Evolutionary conservation across 2,888 invertebrate genomes (phyloP).

Genomic region (Drosophila neotestacea): DNA sequence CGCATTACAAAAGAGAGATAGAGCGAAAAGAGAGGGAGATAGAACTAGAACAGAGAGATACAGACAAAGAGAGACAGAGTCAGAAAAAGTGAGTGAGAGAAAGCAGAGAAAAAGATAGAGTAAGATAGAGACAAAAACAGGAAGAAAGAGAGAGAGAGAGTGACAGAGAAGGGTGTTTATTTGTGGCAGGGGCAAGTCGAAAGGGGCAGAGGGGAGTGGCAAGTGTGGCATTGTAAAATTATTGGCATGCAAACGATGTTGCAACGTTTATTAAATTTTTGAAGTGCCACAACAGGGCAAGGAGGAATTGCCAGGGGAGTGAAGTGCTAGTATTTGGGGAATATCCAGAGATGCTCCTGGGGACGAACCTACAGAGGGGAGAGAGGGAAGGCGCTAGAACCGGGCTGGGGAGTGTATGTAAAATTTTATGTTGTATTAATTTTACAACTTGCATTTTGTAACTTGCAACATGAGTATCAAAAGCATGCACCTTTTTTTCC

Average conservation of each 20-base stretch:
- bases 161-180: background rate
- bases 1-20: slow-evolving; percentile 33
- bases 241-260: slow-evolving; percentile 79
- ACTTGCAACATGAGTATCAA: slow-evolving; percentile 43
- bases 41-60: background rate
- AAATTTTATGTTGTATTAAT: slow-evolving; percentile 73
- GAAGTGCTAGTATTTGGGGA: slow-evolving; percentile 6
- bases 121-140: background rate
- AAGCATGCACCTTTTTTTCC: background rate
- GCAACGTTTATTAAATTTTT: slow-evolving; percentile 80
- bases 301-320: slow-evolving; percentile 15
- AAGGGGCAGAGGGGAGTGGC: background rate
- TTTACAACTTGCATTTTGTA: slow-evolving; percentile 70
- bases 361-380: background rate
- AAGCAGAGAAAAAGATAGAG: background rate
- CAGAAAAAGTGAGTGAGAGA: background rate
- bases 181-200: slow-evolving; percentile 9
- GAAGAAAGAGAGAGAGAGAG: background rate
- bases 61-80: background rate
- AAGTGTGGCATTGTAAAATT: slow-evolving; percentile 59
- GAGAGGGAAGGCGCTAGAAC: background rate
- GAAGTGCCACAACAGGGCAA: slow-evolving; percentile 64
- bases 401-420: slow-evolving; percentile 25
- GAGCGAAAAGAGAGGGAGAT: background rate
- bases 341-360: slow-evolving; percentile 14